These are phyloP conservation scores for Zaprionus inermis DNA, from an alignment of 1,140 invertebrate species.

Conservation along the genomic window DNA sequence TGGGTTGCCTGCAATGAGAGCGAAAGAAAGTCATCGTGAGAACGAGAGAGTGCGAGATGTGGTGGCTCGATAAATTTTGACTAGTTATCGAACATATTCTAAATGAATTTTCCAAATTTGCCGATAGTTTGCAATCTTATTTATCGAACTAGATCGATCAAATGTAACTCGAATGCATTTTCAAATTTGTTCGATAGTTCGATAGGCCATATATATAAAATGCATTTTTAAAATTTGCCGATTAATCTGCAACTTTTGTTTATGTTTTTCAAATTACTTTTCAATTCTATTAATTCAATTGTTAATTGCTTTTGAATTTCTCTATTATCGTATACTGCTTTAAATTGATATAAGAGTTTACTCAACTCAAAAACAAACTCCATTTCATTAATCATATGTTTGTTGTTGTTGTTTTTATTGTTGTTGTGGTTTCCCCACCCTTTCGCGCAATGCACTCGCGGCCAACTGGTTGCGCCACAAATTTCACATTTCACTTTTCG, in stretches of 20 bases:
- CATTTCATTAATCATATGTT: slow-evolving; percentile 1
- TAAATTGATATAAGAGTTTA: slow-evolving; percentile 1
- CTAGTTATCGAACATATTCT: slow-evolving; percentile 5
- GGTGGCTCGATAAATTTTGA: not conserved
- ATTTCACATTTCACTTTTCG: slow-evolving; percentile 65
- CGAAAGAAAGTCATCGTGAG: slow-evolving; percentile 8
- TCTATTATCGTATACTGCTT: not conserved
- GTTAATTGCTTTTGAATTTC: not conserved
- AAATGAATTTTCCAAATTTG: not conserved
- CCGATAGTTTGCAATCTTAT: not conserved
- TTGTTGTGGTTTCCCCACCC: not conserved
- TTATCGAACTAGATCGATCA: not conserved
- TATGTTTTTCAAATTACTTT: no score
- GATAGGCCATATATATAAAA: no score
- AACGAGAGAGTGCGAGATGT: slow-evolving; percentile 14
- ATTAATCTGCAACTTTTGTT: not conserved
- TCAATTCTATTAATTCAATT: not conserved
- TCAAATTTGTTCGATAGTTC: no score
- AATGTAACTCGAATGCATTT: not conserved
- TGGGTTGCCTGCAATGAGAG: slow-evolving; percentile 43
- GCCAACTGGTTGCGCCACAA: slow-evolving; percentile 17
- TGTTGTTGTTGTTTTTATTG: not conserved
- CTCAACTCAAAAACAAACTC: not conserved
- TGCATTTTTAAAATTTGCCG: not conserved
- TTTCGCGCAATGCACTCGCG: slow-evolving; percentile 4